A percentile compares a stretch with the other conserved stretches of the same genome.
Conservation (phyloP, 1,140 invertebrate species). For the Phthorimaea operculella region DNA sequence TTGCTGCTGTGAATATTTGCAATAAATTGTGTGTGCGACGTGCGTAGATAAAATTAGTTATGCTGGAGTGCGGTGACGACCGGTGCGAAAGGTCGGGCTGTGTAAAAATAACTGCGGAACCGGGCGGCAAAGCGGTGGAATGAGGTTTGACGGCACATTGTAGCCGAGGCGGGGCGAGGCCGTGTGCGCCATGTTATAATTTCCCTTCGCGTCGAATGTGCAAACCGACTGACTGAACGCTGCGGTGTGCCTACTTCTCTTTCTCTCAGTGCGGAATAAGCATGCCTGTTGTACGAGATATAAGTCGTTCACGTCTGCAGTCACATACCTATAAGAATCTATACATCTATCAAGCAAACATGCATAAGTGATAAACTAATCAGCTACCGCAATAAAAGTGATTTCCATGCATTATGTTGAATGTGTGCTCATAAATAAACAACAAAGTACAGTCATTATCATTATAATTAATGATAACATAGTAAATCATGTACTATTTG, state of each 20-base stretch:
- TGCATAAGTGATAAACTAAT: too few species aligned
- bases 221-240: conserved; percentile 53
- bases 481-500: too few species aligned
- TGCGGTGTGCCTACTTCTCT: conserved; percentile 53
- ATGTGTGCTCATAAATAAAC: too few species aligned
- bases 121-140: conserved; percentile 63
- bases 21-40: conserved; percentile 41
- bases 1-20: conserved; percentile 15
- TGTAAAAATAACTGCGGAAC: conserved; percentile 69
- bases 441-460: too few species aligned
- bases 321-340: neutral
- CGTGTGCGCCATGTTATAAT: conserved; percentile 65
- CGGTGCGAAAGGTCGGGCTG: conserved; percentile 66
- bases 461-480: too few species aligned
- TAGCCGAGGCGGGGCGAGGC: conserved; percentile 63
- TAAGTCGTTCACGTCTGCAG: conserved; percentile 13
- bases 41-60: conserved; percentile 41
- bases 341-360: neutral
- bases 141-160: conserved; percentile 66
- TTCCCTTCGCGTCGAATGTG: conserved; percentile 64
- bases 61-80: conserved; percentile 58
- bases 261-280: conserved; percentile 41
- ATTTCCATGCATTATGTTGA: too few species aligned
- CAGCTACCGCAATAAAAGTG: too few species aligned
- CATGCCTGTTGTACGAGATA: conserved; percentile 23